Conservation (phyloP, 2,113 vertebrate species). For the Crypturellus undulatus region DNA sequence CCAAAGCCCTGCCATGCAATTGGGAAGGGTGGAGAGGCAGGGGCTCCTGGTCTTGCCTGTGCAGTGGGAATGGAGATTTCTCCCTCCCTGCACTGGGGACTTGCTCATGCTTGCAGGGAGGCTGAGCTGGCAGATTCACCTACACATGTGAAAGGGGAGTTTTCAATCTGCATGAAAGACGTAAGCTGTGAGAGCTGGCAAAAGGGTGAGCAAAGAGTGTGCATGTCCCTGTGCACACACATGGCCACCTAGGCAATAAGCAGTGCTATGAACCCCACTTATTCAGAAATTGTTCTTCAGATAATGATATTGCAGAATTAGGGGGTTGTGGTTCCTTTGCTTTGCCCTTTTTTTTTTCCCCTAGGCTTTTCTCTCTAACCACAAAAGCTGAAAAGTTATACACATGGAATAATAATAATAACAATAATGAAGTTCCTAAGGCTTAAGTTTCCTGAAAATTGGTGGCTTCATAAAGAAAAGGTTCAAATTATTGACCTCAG, state of each 20-base stretch:
- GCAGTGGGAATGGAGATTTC: accelerated
- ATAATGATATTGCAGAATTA: neutral
- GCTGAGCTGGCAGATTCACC: neutral
- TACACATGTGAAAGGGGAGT: neutral
- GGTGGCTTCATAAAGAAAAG: neutral
- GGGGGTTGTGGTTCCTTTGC: neutral
- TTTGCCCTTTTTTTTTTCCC: neutral
- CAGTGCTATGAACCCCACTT: neutral
- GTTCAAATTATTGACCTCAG: neutral
- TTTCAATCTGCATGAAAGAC: neutral
- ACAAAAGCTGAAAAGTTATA: neutral
- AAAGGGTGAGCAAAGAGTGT: neutral
- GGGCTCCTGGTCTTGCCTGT: neutral
- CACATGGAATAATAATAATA: neutral
- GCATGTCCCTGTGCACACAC: neutral
- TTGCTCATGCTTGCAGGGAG: neutral
- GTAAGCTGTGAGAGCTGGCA: neutral
- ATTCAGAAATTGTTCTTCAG: neutral
- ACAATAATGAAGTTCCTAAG: neutral
- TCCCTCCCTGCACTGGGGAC: neutral
- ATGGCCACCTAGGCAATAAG: neutral
- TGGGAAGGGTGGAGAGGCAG: neutral
- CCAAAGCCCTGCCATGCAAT: neutral
- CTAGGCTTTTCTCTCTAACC: neutral
- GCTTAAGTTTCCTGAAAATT: neutral